These are phyloP conservation scores for Macrochelys suwanniensis DNA, from an alignment of 2,797 vertebrate species.

Conservation along the genomic window DNA sequence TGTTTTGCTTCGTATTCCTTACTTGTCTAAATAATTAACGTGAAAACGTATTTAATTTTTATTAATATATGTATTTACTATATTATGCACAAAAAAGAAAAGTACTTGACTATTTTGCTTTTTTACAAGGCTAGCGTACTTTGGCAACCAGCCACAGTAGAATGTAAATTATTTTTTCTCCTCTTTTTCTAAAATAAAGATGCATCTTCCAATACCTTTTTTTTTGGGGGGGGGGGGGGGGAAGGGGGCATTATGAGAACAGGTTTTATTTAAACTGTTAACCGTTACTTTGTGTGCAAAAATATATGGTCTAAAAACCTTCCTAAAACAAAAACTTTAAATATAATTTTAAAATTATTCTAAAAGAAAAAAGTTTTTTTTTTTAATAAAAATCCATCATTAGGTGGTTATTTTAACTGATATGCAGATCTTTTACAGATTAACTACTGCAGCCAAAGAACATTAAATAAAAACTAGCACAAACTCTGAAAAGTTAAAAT, in stretches of 20 bases:
- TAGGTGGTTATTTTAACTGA: neutral
- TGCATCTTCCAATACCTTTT: neutral
- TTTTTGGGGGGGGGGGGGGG: too few species aligned
- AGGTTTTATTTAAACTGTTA: accelerated
- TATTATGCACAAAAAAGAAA: neutral
- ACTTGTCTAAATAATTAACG: neutral
- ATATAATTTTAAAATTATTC: neutral
- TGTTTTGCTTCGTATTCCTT: neutral
- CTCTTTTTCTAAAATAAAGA: neutral
- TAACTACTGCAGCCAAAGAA: neutral
- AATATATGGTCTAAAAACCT: neutral
- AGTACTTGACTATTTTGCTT: neutral
- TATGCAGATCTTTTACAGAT: neutral
- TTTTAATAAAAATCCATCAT: neutral
- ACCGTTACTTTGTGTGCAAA: neutral
- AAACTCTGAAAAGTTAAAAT: neutral
- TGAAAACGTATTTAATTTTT: neutral
- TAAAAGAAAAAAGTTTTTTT: neutral
- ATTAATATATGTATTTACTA: neutral
- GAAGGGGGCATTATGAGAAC: neutral
- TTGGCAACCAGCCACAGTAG: neutral
- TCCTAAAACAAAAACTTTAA: neutral
- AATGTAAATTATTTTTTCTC: neutral
- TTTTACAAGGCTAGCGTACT: neutral
- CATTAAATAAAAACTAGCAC: neutral